These are phyloP conservation scores for Cryptophagus acutangulus DNA, from an alignment of 2,888 invertebrate genomes.

Conservation along the genomic window DNA sequence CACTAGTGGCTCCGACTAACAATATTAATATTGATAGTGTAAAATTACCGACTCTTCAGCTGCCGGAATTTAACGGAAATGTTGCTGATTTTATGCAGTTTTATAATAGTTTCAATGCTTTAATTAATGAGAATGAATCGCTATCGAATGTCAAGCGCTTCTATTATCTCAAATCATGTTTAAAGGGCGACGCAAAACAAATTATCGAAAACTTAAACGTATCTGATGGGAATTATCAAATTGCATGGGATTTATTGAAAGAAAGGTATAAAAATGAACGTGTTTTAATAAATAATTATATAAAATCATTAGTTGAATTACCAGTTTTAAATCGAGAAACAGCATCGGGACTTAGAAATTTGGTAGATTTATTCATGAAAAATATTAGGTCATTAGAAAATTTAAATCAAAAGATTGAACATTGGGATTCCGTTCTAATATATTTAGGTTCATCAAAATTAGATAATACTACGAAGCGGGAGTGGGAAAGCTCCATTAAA, in stretches of 20 bases:
- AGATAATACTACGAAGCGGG: too few species aligned
- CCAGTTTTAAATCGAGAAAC: slow-evolving; percentile 2
- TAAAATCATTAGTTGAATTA: slow-evolving; percentile 6
- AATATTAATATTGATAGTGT: neutral
- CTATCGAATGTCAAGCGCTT: too few species aligned
- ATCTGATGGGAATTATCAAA: slow-evolving; percentile 6
- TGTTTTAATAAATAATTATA: slow-evolving; percentile 5
- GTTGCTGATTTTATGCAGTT: slow-evolving; percentile 4
- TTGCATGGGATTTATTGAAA: slow-evolving; percentile 9
- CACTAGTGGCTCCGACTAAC: too few species aligned
- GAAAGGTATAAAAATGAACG: slow-evolving; percentile 10
- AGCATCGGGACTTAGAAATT: slow-evolving; percentile 3
- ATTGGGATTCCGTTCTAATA: too few species aligned
- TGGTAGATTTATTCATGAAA: slow-evolving; percentile 5
- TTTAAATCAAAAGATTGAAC: neutral
- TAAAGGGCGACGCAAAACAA: slow-evolving; percentile 6
- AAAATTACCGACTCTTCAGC: slow-evolving; percentile 5
- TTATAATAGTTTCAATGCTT: slow-evolving; percentile 3
- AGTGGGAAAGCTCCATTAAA: too few species aligned
- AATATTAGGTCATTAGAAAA: slow-evolving; percentile 2
- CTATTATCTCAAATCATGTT: too few species aligned
- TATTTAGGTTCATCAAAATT: too few species aligned
- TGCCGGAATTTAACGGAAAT: slow-evolving; percentile 6
- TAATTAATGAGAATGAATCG: slow-evolving; percentile 6
- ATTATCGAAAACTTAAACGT: slow-evolving; percentile 7